Conservation (phyloP, 2,888 invertebrate genomes). For the Thelaira solivaga region DNA sequence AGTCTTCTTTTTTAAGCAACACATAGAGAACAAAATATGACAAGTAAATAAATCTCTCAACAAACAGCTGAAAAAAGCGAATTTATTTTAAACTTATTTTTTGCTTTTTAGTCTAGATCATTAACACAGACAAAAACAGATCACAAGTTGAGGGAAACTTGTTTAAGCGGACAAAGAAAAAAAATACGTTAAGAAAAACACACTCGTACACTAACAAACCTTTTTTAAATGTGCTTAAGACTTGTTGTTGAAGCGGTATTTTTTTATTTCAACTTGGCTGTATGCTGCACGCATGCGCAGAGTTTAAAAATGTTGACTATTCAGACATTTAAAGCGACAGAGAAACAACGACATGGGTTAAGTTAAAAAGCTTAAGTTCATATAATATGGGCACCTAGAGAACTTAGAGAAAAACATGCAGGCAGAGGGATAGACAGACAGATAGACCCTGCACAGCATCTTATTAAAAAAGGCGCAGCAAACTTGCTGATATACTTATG, state of each 20-base stretch:
- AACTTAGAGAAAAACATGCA: background rate
- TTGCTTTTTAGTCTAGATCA: conserved; percentile 22
- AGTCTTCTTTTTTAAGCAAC: too few relatives aligned
- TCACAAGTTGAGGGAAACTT: conserved; percentile 47
- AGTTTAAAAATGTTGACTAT: background rate
- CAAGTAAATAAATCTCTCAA: background rate
- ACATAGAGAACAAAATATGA: background rate
- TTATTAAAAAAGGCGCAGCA: conserved; percentile 34
- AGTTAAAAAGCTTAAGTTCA: conserved; percentile 41
- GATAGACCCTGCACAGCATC: conserved; percentile 34
- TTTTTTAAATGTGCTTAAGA: conserved; percentile 24
- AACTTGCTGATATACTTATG: conserved; percentile 17
- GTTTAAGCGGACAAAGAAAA: conserved; percentile 47
- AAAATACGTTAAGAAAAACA: background rate
- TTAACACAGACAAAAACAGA: conserved; percentile 34
- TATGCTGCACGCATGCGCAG: conserved; percentile 22
- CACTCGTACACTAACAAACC: background rate
- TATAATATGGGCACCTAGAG: background rate
- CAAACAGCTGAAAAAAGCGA: background rate
- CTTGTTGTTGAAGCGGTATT: background rate
- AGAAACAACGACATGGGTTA: conserved; percentile 5
- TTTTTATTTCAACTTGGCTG: background rate
- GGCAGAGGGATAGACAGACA: background rate
- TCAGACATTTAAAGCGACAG: background rate
- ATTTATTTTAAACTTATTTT: background rate